Evolutionary conservation across 2,888 invertebrate species (phyloP).

Genomic region (Brenthis hecate): DNA sequence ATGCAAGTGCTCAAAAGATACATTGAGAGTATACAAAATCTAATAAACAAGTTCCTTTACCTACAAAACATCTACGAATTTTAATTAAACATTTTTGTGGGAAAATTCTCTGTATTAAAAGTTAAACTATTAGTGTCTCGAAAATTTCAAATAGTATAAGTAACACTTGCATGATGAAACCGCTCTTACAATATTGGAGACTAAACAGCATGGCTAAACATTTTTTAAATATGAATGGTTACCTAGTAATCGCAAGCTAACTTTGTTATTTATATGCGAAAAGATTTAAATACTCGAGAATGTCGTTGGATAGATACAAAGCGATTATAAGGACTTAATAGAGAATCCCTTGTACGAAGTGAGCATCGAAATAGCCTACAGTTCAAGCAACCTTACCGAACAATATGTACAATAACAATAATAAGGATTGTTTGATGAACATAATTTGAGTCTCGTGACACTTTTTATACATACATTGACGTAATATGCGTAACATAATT

Average conservation of each 20-base stretch:
- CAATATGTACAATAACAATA: slow-evolving; percentile 74
- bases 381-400: slow-evolving; percentile 70
- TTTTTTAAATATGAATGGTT: slow-evolving; percentile 58
- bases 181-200: slow-evolving; percentile 47
- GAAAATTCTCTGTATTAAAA: slow-evolving; percentile 1
- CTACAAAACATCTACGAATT: slow-evolving; percentile 16
- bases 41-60: slow-evolving; percentile 5
- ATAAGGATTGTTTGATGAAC: slow-evolving; percentile 46
- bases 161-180: slow-evolving; percentile 30
- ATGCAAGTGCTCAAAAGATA: slow-evolving; percentile 17
- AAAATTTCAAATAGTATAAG: slow-evolving; percentile 5
- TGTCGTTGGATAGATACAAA: slow-evolving; percentile 70
- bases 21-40: slow-evolving; percentile 19
- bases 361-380: slow-evolving; percentile 78
- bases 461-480: neutral
- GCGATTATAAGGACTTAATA: slow-evolving; percentile 77
- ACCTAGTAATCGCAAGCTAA: slow-evolving; percentile 77
- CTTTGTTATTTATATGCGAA: slow-evolving; percentile 66
- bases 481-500: neutral
- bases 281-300: slow-evolving; percentile 66
- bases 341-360: slow-evolving; percentile 79
- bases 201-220: slow-evolving; percentile 63
- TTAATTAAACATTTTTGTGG: slow-evolving; percentile 12
- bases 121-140: slow-evolving; percentile 5
- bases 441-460: slow-evolving; percentile 18